Conservation (phyloP, 2,113 vertebrate species). For the Coracopsis vasa region DNA sequence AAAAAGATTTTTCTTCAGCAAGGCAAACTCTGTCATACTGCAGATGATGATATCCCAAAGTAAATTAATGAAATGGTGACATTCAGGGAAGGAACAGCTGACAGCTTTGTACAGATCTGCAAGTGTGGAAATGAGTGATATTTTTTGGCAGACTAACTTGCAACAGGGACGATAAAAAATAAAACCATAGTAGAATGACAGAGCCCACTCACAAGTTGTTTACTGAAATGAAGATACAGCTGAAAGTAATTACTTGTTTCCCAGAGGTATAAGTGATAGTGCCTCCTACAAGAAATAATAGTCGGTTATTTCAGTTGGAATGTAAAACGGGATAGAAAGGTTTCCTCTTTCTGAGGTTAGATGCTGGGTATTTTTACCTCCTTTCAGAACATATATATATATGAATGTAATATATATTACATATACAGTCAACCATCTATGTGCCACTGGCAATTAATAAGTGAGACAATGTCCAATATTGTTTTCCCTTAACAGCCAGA, state of each 20-base stretch:
- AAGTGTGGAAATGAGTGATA: slow-evolving; percentile 26
- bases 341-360: slow-evolving; percentile 35
- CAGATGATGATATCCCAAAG: slow-evolving; percentile 9
- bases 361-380: slow-evolving; percentile 19
- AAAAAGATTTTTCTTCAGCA: neutral
- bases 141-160: slow-evolving; percentile 40
- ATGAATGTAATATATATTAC: neutral
- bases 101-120: slow-evolving; percentile 8
- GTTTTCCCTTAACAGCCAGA: slow-evolving; percentile 22
- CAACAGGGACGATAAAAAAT: slow-evolving; percentile 33
- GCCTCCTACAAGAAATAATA: slow-evolving; percentile 33
- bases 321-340: slow-evolving; percentile 35
- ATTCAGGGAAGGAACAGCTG: slow-evolving; percentile 35
- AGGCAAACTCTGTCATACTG: neutral
- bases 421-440: slow-evolving; percentile 1
- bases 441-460: neutral
- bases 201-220: slow-evolving; percentile 49
- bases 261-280: slow-evolving; percentile 43
- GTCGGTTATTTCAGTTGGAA: slow-evolving; percentile 43
- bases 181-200: slow-evolving; percentile 35
- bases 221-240: slow-evolving; percentile 58
- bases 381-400: slow-evolving; percentile 6
- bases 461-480: slow-evolving; percentile 1
- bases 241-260: slow-evolving; percentile 55
- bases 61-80: slow-evolving; percentile 55